Conservation (phyloP, 2,113 vertebrate species). For the Salvator merianae region DNA sequence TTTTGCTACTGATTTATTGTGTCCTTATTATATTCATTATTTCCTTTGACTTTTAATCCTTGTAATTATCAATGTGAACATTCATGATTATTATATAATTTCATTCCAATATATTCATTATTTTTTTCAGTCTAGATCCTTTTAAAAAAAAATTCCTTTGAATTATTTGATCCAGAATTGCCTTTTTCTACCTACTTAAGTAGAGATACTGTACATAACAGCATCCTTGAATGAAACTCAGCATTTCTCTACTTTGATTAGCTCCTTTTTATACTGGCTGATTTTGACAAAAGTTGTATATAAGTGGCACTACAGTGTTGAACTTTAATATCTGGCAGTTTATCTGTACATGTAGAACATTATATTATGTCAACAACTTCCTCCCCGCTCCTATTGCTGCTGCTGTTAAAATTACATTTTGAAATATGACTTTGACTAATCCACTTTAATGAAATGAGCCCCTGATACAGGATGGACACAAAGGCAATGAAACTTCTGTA, state of each 20-base stretch:
- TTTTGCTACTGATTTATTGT: too few relatives aligned
- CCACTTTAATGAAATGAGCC: neutral
- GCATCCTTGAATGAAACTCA: neutral
- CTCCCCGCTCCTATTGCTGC: too few relatives aligned
- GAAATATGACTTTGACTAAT: neutral
- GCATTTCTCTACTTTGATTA: neutral
- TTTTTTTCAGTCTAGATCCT: too few relatives aligned
- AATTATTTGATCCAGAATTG: too few relatives aligned
- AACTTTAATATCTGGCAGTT: neutral
- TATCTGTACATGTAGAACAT: neutral
- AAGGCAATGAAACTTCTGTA: neutral
- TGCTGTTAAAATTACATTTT: neutral
- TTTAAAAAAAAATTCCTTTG: too few relatives aligned
- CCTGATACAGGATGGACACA: neutral
- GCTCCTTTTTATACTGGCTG: neutral
- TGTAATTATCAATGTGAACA: too few relatives aligned
- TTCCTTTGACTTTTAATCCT: too few relatives aligned
- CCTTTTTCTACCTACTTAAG: too few relatives aligned
- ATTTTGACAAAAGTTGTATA: neutral
- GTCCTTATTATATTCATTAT: too few relatives aligned
- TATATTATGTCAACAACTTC: neutral
- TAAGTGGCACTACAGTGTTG: neutral
- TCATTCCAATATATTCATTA: too few relatives aligned
- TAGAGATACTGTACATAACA: too few relatives aligned
- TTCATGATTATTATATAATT: too few relatives aligned